A percentile compares a stretch with the other conserved stretches of the same genome.
These are phyloP conservation scores for Tenthredo livida DNA, from an alignment of 2,888 invertebrate genomes.

Conservation along the genomic window DNA sequence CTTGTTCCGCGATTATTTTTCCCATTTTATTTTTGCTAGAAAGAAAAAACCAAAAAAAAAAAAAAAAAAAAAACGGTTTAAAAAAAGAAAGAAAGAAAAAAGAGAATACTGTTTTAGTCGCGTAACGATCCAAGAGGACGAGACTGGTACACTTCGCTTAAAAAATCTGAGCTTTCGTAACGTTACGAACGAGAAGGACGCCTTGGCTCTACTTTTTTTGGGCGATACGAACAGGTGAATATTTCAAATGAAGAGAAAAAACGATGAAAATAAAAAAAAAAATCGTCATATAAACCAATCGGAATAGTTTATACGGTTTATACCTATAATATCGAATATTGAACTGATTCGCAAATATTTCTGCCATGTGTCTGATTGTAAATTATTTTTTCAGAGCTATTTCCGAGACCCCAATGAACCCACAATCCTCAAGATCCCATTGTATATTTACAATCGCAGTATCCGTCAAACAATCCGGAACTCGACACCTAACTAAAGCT, in stretches of 20 bases:
- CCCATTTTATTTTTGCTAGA: not conserved
- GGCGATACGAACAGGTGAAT: constrained; percentile 79
- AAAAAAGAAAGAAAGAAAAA: constrained; percentile 6
- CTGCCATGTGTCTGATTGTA: not conserved
- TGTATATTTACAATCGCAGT: constrained; percentile 81
- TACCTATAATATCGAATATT: not conserved
- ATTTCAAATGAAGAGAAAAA: not conserved
- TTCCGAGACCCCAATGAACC: constrained; percentile 81
- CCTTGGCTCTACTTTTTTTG: constrained; percentile 78
- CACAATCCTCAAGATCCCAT: constrained; percentile 80
- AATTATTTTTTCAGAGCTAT: constrained; percentile 74
- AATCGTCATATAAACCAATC: not conserved
- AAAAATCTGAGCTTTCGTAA: constrained; percentile 79
- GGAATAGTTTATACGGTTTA: not conserved
- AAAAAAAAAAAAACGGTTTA: not conserved
- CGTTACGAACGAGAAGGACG: constrained; percentile 79
- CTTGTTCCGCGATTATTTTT: constrained; percentile 38
- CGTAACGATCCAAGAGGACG: constrained; percentile 78
- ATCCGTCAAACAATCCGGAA: constrained; percentile 71
- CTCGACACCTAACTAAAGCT: constrained; percentile 75
- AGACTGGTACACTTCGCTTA: constrained; percentile 77
- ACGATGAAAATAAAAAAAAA: not conserved
- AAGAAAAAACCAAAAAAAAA: not conserved
- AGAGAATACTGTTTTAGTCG: constrained; percentile 70
- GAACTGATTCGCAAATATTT: not conserved